Evolutionary conservation across 1,140 invertebrate species (phyloP).

Genomic region (Tyrophagus putrescentiae): DNA sequence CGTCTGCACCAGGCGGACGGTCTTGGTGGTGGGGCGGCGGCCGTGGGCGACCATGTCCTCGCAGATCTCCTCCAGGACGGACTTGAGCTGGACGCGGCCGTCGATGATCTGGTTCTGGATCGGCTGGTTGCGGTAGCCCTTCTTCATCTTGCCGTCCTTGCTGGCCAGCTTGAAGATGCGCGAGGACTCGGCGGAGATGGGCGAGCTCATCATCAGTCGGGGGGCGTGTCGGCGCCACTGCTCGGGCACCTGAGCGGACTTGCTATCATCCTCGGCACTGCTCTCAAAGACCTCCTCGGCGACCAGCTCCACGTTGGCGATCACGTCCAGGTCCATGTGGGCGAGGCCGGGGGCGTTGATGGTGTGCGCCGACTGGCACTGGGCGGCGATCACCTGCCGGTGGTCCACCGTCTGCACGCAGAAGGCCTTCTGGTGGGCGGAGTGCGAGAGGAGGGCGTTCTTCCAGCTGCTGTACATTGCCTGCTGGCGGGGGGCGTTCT

Average conservation of each 20-base stretch:
- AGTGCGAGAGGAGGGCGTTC: neutral
- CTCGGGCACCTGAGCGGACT: slow-evolving; percentile 8
- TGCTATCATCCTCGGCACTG: too few species aligned
- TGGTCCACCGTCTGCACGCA: neutral
- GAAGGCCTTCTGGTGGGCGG: neutral
- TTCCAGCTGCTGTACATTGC: neutral
- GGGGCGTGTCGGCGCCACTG: slow-evolving; percentile 10
- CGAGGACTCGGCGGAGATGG: neutral
- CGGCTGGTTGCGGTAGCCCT: too few species aligned
- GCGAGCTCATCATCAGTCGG: neutral
- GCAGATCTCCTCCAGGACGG: neutral
- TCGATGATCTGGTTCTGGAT: too few species aligned
- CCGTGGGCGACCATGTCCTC: neutral
- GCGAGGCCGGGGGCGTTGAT: neutral
- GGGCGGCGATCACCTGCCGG: neutral
- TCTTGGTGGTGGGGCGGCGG: slow-evolving; percentile 3
- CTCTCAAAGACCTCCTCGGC: neutral
- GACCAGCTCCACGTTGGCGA: slow-evolving; percentile 7
- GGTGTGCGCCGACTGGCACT: slow-evolving; percentile 1
- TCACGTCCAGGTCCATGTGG: slow-evolving; percentile 1
- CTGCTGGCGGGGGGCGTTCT: neutral
- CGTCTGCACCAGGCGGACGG: neutral
- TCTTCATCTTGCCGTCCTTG: neutral
- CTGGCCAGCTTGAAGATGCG: neutral
- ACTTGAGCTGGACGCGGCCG: slow-evolving; percentile 6